These are phyloP conservation scores for Salvelinus namaycush DNA, from an alignment of 2,113 vertebrate species.

Conservation along the genomic window DNA sequence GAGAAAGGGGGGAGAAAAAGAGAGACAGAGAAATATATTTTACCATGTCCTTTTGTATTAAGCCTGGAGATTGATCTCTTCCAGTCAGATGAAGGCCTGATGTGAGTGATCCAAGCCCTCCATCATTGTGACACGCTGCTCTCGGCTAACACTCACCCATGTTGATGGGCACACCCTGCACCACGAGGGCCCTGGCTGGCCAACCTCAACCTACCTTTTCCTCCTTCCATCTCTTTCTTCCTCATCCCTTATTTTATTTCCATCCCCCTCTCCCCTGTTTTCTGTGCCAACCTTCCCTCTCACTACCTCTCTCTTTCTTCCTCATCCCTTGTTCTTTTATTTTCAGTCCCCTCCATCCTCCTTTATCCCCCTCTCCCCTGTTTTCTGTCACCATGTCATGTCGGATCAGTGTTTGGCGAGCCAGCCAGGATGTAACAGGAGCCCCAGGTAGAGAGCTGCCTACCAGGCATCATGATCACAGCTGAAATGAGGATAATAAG, in stretches of 20 bases:
- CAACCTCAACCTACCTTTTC: slow-evolving; percentile 21
- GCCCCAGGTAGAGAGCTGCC: slow-evolving; percentile 65
- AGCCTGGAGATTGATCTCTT: slow-evolving; percentile 77
- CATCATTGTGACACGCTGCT: slow-evolving; percentile 77
- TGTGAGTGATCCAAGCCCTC: slow-evolving; percentile 77
- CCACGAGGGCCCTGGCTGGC: slow-evolving; percentile 57
- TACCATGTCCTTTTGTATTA: slow-evolving; percentile 71
- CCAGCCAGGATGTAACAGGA: slow-evolving; percentile 83
- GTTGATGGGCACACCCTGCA: slow-evolving; percentile 80
- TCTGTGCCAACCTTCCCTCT: slow-evolving; percentile 41
- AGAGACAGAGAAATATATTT: slow-evolving; percentile 70
- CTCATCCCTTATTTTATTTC: slow-evolving; percentile 1
- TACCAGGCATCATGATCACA: slow-evolving; percentile 49
- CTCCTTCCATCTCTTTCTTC: slow-evolving; percentile 56
- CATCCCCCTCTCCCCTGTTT: slow-evolving; percentile 41
- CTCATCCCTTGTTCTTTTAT: slow-evolving; percentile 81
- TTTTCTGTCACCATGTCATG: slow-evolving; percentile 90
- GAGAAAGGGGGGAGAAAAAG: slow-evolving; percentile 52
- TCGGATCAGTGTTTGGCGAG: slow-evolving; percentile 84
- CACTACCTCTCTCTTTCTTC: slow-evolving; percentile 60
- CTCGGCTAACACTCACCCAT: slow-evolving; percentile 77
- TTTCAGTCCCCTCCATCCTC: slow-evolving; percentile 59
- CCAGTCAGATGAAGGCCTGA: slow-evolving; percentile 75
- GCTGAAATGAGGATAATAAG: no score
- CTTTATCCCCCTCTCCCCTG: slow-evolving; percentile 74